phyloP scores from a whole-genome alignment of 2,888 invertebrate species.

The Dorcus parallelipipedus region DNA sequence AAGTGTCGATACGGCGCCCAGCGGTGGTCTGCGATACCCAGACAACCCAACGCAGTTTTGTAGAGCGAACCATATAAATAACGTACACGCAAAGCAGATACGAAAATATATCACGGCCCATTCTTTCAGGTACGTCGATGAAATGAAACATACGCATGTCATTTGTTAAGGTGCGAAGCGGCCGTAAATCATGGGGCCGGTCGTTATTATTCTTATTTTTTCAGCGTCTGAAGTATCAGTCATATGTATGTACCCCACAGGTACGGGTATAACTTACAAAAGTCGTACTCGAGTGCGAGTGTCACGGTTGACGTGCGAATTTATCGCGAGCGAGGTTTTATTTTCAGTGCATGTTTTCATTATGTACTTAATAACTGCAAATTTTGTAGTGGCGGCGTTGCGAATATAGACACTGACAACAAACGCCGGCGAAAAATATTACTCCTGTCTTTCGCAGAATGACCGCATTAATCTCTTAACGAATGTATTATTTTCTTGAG shows the following conservation, averaged over 20 bases:
- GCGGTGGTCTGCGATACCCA: conserved; percentile 5
- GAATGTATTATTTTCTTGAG: too few species aligned
- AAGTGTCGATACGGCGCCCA: conserved; percentile 8
- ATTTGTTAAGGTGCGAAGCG: conserved; percentile 7
- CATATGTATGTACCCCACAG: background rate
- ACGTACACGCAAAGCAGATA: conserved; percentile 6
- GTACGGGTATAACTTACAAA: background rate
- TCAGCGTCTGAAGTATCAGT: background rate
- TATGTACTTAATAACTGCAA: too few species aligned
- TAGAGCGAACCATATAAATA: conserved; percentile 8
- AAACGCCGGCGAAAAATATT: too few species aligned
- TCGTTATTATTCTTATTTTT: background rate
- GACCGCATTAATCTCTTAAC: too few species aligned
- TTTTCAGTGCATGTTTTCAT: too few species aligned
- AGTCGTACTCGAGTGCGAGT: background rate
- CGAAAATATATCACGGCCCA: background rate
- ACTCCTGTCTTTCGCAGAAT: too few species aligned
- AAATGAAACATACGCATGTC: conserved; percentile 3
- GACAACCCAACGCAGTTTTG: background rate
- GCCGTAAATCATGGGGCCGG: background rate
- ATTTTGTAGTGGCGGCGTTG: too few species aligned
- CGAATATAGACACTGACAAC: too few species aligned
- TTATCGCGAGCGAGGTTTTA: background rate
- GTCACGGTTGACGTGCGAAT: background rate
- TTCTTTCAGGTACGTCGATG: background rate